Base-by-base conservation (phyloP, 2,797 vertebrate species). In the Falco berigora region DNA sequence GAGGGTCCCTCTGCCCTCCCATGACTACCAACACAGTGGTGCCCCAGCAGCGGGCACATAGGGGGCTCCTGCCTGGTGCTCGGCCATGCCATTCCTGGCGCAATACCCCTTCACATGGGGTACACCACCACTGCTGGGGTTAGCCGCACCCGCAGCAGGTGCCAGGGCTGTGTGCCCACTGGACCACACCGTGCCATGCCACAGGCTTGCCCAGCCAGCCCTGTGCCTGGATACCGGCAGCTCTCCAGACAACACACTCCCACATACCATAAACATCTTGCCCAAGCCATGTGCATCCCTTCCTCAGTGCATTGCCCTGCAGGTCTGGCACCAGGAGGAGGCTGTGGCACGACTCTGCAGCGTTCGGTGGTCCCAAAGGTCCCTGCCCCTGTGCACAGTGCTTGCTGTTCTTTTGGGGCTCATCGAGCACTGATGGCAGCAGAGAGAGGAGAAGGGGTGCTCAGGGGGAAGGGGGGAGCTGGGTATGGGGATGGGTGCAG, bases 181-280 rank as follows among this genome's bases (percentile, higher is more conserved):
- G 4, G 40, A 63, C 81, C 27, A 17, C 1, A 5, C 71, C 0
- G 2, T 5, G 66, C 64, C 6, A 6, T 1, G 4, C 8, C 2
- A 2, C 6, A 3, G 49, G 69, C 93, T 86, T 4, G 0, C 63
- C 64, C 19, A 2, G 74, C 61, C 66, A 5, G 72, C 20, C 34
- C 87, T 4, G 17, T 16, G 14, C 94, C 86, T 95, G 89, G 93
- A 95, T 90, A 94, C 96, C 55, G 79, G 93, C 94, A 80, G 15
- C 25, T 88, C 68, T 94, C 94, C 96, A 96, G 94, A 92, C 76
- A 95, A 95, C 94, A 96, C 88, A 73, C 86, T 93, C 91, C 88
- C 76, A 95, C 95, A 0, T 83, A 6, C 67, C 56, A 0, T 19
- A 52, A 94, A 93, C 96, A 92, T 1, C 79, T 72, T 55, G n/a